Evolutionary conservation across 2,888 invertebrate genomes (phyloP).

Genomic region (Aphodius granarius): DNA sequence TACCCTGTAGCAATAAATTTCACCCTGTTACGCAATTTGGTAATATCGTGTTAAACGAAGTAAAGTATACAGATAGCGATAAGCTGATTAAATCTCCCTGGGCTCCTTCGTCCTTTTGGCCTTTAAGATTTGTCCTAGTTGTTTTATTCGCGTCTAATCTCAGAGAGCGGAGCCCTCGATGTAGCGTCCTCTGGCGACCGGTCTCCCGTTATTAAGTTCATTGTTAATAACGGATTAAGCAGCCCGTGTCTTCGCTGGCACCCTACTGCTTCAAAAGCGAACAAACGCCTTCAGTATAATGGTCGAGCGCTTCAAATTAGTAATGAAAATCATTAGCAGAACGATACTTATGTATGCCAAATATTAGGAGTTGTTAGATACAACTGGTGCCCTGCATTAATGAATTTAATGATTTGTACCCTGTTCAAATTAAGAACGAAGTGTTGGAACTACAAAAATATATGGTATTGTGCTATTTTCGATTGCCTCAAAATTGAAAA

Average conservation of each 20-base stretch:
- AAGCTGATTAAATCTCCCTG: conserved; percentile 7
- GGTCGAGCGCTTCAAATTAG: not conserved
- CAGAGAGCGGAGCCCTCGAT: not conserved
- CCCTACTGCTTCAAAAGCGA: not conserved
- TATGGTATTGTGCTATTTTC: too few species aligned
- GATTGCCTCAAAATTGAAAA: too few species aligned
- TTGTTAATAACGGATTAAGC: conserved; percentile 13
- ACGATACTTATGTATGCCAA: too few species aligned
- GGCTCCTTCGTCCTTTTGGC: not conserved
- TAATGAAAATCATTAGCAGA: not conserved
- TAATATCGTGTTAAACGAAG: conserved; percentile 8
- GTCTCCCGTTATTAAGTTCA: conserved; percentile 11
- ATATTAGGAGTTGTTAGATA: not conserved
- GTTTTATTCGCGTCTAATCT: conserved; percentile 13
- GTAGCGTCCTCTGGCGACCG: not conserved
- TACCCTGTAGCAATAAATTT: not conserved
- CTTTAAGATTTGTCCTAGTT: not conserved
- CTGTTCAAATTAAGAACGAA: too few species aligned
- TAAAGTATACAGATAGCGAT: conserved; percentile 11
- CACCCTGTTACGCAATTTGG: not conserved
- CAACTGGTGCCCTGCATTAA: too few species aligned
- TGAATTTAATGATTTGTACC: too few species aligned
- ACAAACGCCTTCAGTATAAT: not conserved
- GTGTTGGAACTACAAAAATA: too few species aligned
- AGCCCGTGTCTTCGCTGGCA: not conserved